Base-by-base conservation (phyloP, 2,113 vertebrate genomes). In the Aldabrachelys gigantea region DNA sequence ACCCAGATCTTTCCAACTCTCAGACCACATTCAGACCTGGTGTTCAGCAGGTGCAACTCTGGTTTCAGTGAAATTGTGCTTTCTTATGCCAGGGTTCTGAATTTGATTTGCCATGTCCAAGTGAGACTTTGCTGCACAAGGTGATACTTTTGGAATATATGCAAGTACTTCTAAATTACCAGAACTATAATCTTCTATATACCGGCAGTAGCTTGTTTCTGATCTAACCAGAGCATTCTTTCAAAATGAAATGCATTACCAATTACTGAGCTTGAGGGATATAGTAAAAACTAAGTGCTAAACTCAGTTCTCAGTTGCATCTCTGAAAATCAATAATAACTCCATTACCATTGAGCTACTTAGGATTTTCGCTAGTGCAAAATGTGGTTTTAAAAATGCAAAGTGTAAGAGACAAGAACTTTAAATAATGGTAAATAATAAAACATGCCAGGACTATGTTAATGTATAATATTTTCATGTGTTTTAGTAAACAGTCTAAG, bases 401-500 rank as follows among this genome's bases (percentile, higher is more conserved):
- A 90, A 87, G 29, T 16, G 41, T 94, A 86, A 90, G 53, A 87
- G 93, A 90, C 91, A 82, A 79, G 89, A 89, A 47, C 75, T 86
- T 87, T 89, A 84, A 90, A 92, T 90, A 49, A 7, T 2, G 75
- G 52, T 13, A 84, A 57, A 83, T 76, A 56, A 79, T 91, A 83
- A 79, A 93, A 29, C 82, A 91, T 93, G 54, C 50, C 72, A 84
- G 88, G 83, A 89, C 78, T 82, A 87, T 93, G 80, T 16, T 95
- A 87, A 44, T 59, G n/a, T 49, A 21, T 0, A 92, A 52, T 80
- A 50, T 92, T 90, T 90, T 85, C 85, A 7, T 59, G 5, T 62
- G 47, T 82, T 92, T 91, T 91, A 95, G 94, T 86, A 85, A 95
- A 82, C 38, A 96, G 25, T 52, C 41, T 31, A 44, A n/a, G 31